A percentile compares a stretch with the other conserved stretches of the same genome.
These are phyloP conservation scores for Montifringilla adamsi DNA, from an alignment of 2,113 vertebrate genomes.

Conservation along the genomic window DNA sequence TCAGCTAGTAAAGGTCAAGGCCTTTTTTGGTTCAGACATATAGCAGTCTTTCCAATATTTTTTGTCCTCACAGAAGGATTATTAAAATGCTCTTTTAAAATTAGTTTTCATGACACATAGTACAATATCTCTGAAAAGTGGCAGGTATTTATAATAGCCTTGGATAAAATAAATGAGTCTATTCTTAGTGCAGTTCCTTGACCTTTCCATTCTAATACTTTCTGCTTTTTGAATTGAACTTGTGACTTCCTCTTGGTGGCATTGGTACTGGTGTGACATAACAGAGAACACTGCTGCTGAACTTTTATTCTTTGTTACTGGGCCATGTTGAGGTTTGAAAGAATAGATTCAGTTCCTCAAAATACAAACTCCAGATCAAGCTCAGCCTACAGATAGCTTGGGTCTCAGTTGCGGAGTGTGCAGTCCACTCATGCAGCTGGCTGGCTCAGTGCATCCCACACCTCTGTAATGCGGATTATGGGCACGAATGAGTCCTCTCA, in stretches of 20 bases:
- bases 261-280: background rate
- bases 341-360: background rate
- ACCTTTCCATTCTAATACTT: background rate
- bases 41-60: background rate
- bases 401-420: background rate
- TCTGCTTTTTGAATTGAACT: background rate
- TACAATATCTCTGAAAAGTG: constrained; percentile 3
- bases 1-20: constrained; percentile 46
- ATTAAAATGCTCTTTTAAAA: constrained; percentile 30
- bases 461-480: rapidly evolving
- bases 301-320: background rate
- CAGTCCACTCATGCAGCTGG: background rate
- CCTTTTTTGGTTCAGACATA: constrained; percentile 17
- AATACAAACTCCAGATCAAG: background rate
- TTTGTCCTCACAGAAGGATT: constrained; percentile 14
- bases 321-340: background rate
- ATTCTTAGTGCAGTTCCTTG: background rate
- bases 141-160: background rate
- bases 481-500: rapidly evolving
- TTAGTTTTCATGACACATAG: constrained; percentile 23
- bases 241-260: background rate
- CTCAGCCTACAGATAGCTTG: background rate
- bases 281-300: rapidly evolving
- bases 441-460: background rate
- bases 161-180: background rate